Evolutionary conservation across 2,888 invertebrate species (phyloP).

Genomic region (Mimumesa dahlbomi): DNA sequence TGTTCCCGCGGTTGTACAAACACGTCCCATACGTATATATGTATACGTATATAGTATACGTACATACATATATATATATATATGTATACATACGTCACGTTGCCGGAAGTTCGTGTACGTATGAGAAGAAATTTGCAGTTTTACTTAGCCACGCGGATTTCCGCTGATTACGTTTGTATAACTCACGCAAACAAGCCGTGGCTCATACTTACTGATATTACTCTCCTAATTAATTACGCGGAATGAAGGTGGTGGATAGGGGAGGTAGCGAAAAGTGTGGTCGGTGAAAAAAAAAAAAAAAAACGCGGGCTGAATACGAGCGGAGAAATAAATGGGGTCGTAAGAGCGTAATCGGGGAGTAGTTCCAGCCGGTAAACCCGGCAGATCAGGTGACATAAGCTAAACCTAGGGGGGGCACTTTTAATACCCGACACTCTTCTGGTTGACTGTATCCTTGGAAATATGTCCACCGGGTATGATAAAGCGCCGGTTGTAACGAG

Average conservation of each 20-base stretch:
- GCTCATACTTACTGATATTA: slow-evolving; percentile 54
- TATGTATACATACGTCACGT: neutral
- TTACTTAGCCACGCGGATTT: slow-evolving; percentile 23
- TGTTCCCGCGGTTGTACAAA: too few species aligned
- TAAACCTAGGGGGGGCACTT: slow-evolving; percentile 1
- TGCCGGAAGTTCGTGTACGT: too few species aligned
- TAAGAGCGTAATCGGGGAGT: slow-evolving; percentile 25
- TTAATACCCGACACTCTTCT: slow-evolving; percentile 2
- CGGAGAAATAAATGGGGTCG: slow-evolving; percentile 40
- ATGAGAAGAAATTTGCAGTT: slow-evolving; percentile 20
- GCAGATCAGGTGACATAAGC: slow-evolving; percentile 13
- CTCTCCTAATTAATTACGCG: slow-evolving; percentile 58
- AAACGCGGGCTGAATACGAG: slow-evolving; percentile 24
- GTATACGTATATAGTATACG: too few species aligned
- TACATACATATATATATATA: too few species aligned
- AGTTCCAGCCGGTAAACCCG: slow-evolving; percentile 10
- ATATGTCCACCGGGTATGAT: slow-evolving; percentile 21
- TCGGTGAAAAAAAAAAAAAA: too few species aligned
- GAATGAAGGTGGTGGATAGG: slow-evolving; percentile 15
- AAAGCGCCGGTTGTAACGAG: slow-evolving; percentile 10
- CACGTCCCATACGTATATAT: too few species aligned
- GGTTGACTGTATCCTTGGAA: slow-evolving; percentile 1
- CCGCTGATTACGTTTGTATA: slow-evolving; percentile 47
- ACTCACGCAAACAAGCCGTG: slow-evolving; percentile 34
- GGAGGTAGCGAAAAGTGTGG: slow-evolving; percentile 35